Percentiles rank a stretch among this genome's conserved stretches.
Evolutionary conservation across 1,140 invertebrate genomes (phyloP).

Genomic region (Cyphomyrmex costatus): DNA sequence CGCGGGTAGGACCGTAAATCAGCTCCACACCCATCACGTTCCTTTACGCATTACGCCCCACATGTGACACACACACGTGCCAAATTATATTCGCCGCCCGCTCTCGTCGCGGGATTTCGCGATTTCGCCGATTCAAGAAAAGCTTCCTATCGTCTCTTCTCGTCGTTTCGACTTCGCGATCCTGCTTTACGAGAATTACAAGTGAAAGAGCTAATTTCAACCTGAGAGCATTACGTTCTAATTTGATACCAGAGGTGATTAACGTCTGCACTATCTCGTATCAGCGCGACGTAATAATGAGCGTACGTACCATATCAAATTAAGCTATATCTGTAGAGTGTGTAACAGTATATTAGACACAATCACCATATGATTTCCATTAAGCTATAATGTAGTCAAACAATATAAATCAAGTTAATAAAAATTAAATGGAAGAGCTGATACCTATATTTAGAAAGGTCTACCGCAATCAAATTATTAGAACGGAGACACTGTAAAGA

Average conservation of each 20-base stretch:
- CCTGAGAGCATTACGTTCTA: constrained; percentile 6
- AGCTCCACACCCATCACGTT: constrained; percentile 54
- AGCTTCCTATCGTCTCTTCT: background rate
- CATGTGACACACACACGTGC: constrained; percentile 34
- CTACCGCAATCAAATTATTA: constrained; percentile 21
- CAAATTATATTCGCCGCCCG: constrained; percentile 54
- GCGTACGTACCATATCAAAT: background rate
- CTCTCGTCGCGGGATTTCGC: background rate
- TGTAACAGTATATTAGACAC: background rate
- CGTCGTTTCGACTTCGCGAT: background rate
- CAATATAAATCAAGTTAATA: background rate
- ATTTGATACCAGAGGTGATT: constrained; percentile 35
- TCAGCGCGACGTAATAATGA: constrained; percentile 11
- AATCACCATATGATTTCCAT: background rate
- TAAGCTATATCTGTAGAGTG: background rate
- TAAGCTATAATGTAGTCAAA: background rate
- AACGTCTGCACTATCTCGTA: background rate
- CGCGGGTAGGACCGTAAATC: constrained; percentile 55
- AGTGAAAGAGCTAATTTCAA: background rate
- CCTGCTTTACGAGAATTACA: constrained; percentile 1
- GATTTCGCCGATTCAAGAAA: constrained; percentile 31
- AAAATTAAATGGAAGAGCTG: background rate
- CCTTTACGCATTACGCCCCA: constrained; percentile 29
- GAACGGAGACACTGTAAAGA: constrained; percentile 3
- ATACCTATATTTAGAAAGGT: background rate